Evolutionary conservation across 53 echinoderm and acorn worm genomes (phyloP).

Genomic region (Luidia sarsii): DNA sequence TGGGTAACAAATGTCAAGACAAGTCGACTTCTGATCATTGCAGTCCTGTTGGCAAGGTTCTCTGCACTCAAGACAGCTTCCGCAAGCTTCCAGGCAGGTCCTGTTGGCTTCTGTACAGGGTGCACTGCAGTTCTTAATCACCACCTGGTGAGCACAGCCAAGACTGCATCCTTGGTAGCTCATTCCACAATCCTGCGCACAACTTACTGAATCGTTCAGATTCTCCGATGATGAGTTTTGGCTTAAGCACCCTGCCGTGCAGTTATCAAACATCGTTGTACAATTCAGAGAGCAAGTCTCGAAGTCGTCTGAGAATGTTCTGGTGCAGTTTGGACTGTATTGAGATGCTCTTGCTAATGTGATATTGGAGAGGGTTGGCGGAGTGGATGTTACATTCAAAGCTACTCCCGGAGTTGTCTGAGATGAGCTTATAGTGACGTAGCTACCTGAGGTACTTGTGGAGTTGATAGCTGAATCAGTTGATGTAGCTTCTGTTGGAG

Average conservation of each 20-base stretch:
- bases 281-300: conserved; percentile 5
- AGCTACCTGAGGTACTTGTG: not conserved
- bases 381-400: not conserved
- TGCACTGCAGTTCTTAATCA: conserved; percentile 34
- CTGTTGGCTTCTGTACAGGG: conserved; percentile 16
- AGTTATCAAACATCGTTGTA: not conserved
- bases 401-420: not conserved
- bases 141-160: not conserved
- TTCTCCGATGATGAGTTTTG: conserved; percentile 22
- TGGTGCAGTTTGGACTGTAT: conserved; percentile 11
- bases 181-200: conserved; percentile 8
- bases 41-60: conserved; percentile 33
- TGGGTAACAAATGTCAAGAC: conserved; percentile 43
- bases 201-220: conserved; percentile 7
- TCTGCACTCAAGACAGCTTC: conserved; percentile 33
- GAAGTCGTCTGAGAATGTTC: not conserved
- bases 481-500: conserved; percentile 36
- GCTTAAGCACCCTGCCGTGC: not conserved
- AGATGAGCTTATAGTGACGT: not conserved
- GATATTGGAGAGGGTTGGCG: too few species aligned
- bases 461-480: conserved; percentile 14
- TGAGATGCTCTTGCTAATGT: too few species aligned
- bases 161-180: conserved; percentile 26
- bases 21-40: conserved; percentile 7
- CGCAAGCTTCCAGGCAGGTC: conserved; percentile 10